These are phyloP conservation scores for Myotis myotis DNA, from an alignment of 2,797 vertebrate genomes.

Conservation along the genomic window DNA sequence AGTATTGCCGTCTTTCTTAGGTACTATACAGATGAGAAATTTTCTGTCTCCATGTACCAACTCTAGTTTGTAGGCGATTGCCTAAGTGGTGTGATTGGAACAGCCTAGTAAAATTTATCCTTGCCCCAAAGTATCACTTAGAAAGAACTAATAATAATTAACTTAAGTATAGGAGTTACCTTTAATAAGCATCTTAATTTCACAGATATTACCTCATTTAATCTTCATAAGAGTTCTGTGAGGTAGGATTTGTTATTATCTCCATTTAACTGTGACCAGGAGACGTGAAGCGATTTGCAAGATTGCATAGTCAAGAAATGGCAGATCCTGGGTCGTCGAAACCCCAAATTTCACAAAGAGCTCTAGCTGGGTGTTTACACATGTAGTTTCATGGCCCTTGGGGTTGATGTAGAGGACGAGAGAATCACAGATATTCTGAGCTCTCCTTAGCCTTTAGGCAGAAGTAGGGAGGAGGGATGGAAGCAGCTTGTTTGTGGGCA, in stretches of 20 bases:
- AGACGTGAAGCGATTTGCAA: neutral
- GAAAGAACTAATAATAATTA: slow-evolving; percentile 45
- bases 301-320: neutral
- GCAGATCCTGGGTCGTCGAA: neutral
- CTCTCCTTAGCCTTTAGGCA: neutral
- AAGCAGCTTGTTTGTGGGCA: neutral
- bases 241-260: neutral
- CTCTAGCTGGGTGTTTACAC: neutral
- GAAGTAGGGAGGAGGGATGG: neutral
- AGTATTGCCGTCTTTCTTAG: neutral
- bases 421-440: neutral
- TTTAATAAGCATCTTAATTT: slow-evolving; percentile 48
- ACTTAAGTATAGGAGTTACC: neutral
- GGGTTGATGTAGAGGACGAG: neutral
- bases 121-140: slow-evolving; percentile 41
- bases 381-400: neutral
- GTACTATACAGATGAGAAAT: neutral
- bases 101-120: neutral
- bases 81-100: neutral
- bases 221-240: neutral
- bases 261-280: neutral
- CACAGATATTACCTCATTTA: slow-evolving; percentile 12
- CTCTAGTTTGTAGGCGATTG: neutral
- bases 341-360: neutral
- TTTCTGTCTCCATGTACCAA: neutral